phyloP scores from a whole-genome alignment of 2,888 invertebrate genomes.

The Drosophila tripunctata region DNA sequence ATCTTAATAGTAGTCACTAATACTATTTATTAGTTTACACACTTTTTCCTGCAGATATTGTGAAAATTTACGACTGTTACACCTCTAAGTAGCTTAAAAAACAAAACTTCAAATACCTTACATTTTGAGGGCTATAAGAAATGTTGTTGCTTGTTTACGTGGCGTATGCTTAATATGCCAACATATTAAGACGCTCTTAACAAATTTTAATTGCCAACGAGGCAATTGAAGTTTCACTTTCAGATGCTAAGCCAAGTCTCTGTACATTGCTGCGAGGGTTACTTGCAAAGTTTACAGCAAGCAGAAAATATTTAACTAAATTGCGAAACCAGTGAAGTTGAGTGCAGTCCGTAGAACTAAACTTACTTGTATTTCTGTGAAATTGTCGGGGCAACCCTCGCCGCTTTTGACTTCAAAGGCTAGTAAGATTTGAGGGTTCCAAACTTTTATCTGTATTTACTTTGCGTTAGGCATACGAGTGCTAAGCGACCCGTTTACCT shows the following conservation, averaged over 20 bases:
- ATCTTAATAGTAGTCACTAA: too few relatives aligned
- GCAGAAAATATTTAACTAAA: neutral
- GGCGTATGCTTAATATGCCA: slow-evolving; percentile 4
- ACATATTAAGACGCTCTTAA: slow-evolving; percentile 58
- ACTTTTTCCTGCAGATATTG: too few relatives aligned
- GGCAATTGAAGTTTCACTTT: slow-evolving; percentile 26
- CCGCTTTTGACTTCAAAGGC: slow-evolving; percentile 44
- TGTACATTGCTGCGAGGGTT: neutral
- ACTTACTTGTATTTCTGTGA: neutral
- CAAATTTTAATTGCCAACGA: slow-evolving; percentile 65
- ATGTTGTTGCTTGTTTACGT: neutral
- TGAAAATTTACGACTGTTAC: neutral
- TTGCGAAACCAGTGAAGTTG: too few relatives aligned
- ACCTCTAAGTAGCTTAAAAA: neutral
- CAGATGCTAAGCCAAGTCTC: neutral
- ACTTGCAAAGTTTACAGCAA: neutral
- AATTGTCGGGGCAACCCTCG: slow-evolving; percentile 18
- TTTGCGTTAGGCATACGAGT: slow-evolving; percentile 55
- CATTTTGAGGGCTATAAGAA: neutral
- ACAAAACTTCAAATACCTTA: too few relatives aligned
- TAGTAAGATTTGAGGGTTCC: neutral
- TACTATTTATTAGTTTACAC: too few relatives aligned
- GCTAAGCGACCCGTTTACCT: slow-evolving; percentile 43
- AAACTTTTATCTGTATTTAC: slow-evolving; percentile 63
- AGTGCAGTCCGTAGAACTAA: neutral